phyloP scores from a whole-genome alignment of 2,888 invertebrate genomes.

The Drosophila neutralis region DNA sequence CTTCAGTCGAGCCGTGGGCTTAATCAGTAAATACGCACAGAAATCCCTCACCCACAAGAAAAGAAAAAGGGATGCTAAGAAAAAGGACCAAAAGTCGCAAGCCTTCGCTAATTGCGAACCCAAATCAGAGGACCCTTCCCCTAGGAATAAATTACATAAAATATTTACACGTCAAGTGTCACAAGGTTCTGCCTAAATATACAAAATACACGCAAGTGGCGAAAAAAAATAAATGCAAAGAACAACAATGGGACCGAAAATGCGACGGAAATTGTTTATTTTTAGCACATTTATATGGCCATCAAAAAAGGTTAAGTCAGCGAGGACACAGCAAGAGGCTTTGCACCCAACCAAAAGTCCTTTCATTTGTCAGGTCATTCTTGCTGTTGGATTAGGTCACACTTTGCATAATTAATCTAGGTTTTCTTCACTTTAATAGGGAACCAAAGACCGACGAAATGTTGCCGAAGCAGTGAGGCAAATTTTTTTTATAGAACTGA shows the following conservation, averaged over 20 bases:
- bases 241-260: slow-evolving; percentile 36
- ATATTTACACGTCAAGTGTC: slow-evolving; percentile 76
- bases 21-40: slow-evolving; percentile 17
- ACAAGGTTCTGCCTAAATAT: slow-evolving; percentile 45
- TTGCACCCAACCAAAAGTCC: slow-evolving; percentile 30
- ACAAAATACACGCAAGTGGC: slow-evolving; percentile 52
- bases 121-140: slow-evolving; percentile 58
- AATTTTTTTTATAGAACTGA: background rate
- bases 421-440: slow-evolving; percentile 23
- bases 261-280: slow-evolving; percentile 72
- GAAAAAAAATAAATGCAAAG: slow-evolving; percentile 19
- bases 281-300: slow-evolving; percentile 77
- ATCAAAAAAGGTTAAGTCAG: slow-evolving; percentile 74
- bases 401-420: slow-evolving; percentile 76
- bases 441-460: background rate
- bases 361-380: slow-evolving; percentile 44
- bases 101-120: slow-evolving; percentile 69
- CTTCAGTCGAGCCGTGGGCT: slow-evolving; percentile 1
- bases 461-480: background rate
- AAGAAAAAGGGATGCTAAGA: slow-evolving; percentile 1
- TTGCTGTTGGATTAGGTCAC: slow-evolving; percentile 68
- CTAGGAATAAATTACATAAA: slow-evolving; percentile 57
- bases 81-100: slow-evolving; percentile 44
- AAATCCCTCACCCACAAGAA: background rate
- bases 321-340: background rate